Evolutionary conservation across 1,140 invertebrate genomes (phyloP), one percentile per base, ranked within the genome.

Genomic region (Bilobella aurantiaca): DNA sequence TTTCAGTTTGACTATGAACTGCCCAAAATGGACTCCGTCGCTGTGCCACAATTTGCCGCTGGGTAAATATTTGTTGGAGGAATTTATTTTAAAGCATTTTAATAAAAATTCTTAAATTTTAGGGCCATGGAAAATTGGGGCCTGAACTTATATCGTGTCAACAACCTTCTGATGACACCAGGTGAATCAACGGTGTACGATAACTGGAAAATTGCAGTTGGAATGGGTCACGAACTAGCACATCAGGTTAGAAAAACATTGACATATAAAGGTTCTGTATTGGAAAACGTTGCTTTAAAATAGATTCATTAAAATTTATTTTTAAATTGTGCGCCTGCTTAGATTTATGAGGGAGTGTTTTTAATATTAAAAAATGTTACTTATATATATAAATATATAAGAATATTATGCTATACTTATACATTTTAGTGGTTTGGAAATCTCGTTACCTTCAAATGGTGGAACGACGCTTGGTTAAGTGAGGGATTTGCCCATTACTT

Each of bases 401-500:
- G 12, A 56, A 56, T 12, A 8, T 8, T 56, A 23, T 29, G 5
- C 28, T 29, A n/a, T n/a, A n/a, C 28, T 34, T 18, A 34, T 60
- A 34, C 23, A 2, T 60, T 21, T 21, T 49, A 28, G 31, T 31
- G 61, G 65, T 66, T 63, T 58, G 65, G 65, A 42, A 66, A 66
- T 62, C n/a, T 62, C 14, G 65, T 66, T 31, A 66, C 65, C 8
- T 66, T 42, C 21, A 29, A 34, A 29, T 62, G 46, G 3, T 66
- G 65, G 65, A 56, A 23, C 31, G 42, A 63, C 69, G 74, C 82
- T 2, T 84, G 82, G 82, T 73, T 84, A 0, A 82, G 81, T 69
- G 82, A 83, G 66, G 81, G 80, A 28, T 81, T 84, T 68, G 80
- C 82, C 3, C 75, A 76, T 5, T 83, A 76, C 70, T 79, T 79